Evolutionary conservation across 2,888 invertebrate genomes (phyloP).

Genomic region (Mellilla xanthometata): DNA sequence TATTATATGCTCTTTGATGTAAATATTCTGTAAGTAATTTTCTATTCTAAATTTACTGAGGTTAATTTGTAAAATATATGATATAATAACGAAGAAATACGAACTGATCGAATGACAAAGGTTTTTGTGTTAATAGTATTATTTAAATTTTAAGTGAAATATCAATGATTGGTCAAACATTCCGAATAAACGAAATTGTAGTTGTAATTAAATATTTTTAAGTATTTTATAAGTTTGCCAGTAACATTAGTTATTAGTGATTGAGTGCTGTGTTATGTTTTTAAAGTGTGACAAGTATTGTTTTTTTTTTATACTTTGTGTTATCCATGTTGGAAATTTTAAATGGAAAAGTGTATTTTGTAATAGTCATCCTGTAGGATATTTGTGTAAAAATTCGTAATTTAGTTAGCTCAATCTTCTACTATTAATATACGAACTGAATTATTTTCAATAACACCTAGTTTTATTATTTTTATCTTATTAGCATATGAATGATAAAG

Average conservation of each 20-base stretch:
- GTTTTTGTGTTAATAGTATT: constrained; percentile 30
- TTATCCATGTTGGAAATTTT: constrained; percentile 29
- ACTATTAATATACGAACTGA: constrained; percentile 28
- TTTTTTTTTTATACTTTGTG: constrained; percentile 35
- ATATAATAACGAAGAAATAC: background rate
- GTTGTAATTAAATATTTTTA: constrained; percentile 19
- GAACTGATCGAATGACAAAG: constrained; percentile 11
- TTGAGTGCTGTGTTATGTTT: constrained; percentile 65
- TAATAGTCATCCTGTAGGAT: constrained; percentile 10
- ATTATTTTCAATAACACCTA: constrained; percentile 18
- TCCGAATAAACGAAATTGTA: constrained; percentile 42
- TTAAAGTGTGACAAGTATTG: constrained; percentile 42
- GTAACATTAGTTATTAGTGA: constrained; percentile 53
- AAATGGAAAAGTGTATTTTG: constrained; percentile 26
- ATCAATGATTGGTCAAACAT: constrained; percentile 47
- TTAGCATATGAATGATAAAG: background rate
- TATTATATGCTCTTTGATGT: no score
- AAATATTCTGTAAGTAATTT: no score
- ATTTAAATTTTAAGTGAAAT: constrained; percentile 38
- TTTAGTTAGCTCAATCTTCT: constrained; percentile 33
- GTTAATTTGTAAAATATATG: no score
- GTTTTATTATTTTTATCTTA: constrained; percentile 8
- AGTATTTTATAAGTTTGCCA: constrained; percentile 38
- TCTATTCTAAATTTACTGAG: no score
- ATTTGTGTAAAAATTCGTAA: constrained; percentile 15